Conservation (phyloP, 2,113 vertebrate genomes). For the Vicugna pacos region DNA sequence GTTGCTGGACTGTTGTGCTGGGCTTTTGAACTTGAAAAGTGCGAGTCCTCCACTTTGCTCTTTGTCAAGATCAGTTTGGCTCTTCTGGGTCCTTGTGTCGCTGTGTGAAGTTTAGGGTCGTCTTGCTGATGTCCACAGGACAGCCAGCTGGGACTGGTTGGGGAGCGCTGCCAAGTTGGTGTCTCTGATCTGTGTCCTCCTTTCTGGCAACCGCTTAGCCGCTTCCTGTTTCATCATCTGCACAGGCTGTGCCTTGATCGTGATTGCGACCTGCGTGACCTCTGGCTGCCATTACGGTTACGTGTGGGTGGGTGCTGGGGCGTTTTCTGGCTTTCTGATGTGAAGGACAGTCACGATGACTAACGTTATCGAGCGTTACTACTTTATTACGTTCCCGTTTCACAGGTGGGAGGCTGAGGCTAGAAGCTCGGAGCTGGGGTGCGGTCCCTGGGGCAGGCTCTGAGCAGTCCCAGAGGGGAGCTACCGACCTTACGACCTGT, state of each 20-base stretch:
- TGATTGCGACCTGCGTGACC: fast-evolving
- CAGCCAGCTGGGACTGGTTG: neutral
- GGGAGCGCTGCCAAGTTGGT: no score
- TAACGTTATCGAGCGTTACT: neutral
- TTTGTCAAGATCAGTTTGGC: neutral
- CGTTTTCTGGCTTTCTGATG: neutral
- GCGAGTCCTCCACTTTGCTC: neutral
- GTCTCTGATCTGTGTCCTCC: neutral
- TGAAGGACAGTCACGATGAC: neutral
- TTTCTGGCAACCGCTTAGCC: neutral
- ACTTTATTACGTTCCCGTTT: fast-evolving
- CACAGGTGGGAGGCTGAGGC: fast-evolving
- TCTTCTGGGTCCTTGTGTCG: neutral
- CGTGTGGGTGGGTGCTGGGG: fast-evolving
- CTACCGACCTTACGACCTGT: no score
- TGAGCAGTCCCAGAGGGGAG: no score
- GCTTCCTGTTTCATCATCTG: no score
- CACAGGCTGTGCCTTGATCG: neutral
- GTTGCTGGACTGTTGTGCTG: neutral
- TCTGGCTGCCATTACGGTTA: no score
- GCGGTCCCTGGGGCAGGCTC: no score
- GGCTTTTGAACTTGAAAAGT: neutral
- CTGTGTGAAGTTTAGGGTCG: neutral
- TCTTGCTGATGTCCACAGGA: neutral
- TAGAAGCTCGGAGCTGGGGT: neutral